phyloP scores from a whole-genome alignment of 1,140 invertebrate species.

The Rhagoletis zephyria region DNA sequence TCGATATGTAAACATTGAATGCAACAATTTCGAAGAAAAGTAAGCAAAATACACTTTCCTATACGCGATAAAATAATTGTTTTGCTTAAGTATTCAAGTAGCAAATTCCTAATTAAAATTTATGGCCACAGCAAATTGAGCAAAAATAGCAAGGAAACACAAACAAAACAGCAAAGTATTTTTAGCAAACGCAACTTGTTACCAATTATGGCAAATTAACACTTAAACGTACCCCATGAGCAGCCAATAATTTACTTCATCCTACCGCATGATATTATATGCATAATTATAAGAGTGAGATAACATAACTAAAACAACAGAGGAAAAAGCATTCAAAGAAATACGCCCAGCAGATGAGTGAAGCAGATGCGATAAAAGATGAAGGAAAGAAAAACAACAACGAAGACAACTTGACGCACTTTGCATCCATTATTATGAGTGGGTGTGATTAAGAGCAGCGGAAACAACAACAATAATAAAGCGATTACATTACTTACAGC shows the following conservation, averaged over 20 bases:
- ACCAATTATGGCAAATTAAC: slow-evolving; percentile 36
- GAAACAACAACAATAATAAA: not conserved
- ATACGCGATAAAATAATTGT: too few species aligned
- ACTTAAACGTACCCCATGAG: not conserved
- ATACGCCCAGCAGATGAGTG: not conserved
- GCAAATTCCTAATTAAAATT: not conserved
- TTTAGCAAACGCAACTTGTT: not conserved
- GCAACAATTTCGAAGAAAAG: too few species aligned
- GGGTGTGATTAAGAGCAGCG: slow-evolving; percentile 1
- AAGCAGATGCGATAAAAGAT: not conserved
- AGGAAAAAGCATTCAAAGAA: not conserved
- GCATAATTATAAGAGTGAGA: not conserved
- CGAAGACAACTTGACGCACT: not conserved
- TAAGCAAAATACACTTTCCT: too few species aligned
- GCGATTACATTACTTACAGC: not conserved
- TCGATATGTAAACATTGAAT: too few species aligned
- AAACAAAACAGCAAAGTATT: not conserved
- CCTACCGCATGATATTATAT: slow-evolving; percentile 7
- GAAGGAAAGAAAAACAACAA: not conserved
- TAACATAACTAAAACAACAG: not conserved
- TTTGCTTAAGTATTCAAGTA: not conserved
- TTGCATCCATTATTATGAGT: not conserved
- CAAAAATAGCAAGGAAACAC: not conserved
- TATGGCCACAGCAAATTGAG: not conserved
- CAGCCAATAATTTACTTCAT: not conserved